Conservation (phyloP, 1,140 invertebrate species). For the Drosophila burlai region DNA sequence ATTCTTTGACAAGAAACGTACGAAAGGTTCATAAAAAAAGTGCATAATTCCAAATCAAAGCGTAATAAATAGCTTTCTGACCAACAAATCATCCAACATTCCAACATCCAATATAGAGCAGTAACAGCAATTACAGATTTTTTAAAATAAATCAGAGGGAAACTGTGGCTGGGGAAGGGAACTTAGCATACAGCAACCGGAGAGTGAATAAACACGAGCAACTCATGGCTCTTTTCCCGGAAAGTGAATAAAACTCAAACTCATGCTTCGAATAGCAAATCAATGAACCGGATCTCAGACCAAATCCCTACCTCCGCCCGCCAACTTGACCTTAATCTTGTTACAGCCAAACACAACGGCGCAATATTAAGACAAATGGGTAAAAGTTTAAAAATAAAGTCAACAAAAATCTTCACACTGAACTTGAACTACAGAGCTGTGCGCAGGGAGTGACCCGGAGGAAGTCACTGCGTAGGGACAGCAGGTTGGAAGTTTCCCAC, state of each 20-base stretch:
- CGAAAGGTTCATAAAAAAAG: not conserved
- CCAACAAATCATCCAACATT: not conserved
- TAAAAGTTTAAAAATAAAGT: slow-evolving; percentile 72
- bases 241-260: slow-evolving; percentile 41
- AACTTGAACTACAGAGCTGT: slow-evolving; percentile 61
- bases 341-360: slow-evolving; percentile 56
- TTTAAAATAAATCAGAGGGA: not conserved
- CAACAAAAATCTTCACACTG: slow-evolving; percentile 55
- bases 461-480: slow-evolving; percentile 28
- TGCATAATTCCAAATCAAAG: not conserved
- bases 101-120: not conserved
- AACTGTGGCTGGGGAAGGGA: not conserved
- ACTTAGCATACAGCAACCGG: not conserved
- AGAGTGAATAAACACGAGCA: slow-evolving; percentile 3
- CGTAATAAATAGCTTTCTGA: not conserved
- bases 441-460: slow-evolving; percentile 1
- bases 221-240: slow-evolving; percentile 34
- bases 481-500: slow-evolving; percentile 66
- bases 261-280: slow-evolving; percentile 29
- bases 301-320: slow-evolving; percentile 13
- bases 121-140: not conserved
- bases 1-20: not conserved
- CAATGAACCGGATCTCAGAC: slow-evolving; percentile 32
- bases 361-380: slow-evolving; percentile 52
- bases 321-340: slow-evolving; percentile 76